These are phyloP conservation scores for Isoperla grammatica DNA, from an alignment of 2,888 invertebrate species.

Conservation along the genomic window DNA sequence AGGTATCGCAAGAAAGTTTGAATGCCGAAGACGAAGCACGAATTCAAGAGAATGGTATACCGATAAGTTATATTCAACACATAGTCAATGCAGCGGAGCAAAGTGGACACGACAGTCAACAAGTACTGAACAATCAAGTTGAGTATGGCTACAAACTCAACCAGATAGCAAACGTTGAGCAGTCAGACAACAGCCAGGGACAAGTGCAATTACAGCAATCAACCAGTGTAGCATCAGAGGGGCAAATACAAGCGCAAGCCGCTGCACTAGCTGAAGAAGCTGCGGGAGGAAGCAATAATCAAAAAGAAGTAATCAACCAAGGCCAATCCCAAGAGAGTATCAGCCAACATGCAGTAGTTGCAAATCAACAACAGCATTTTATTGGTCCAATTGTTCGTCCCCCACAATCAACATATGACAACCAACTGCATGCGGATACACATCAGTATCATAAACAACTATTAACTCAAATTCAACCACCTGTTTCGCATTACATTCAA, in stretches of 20 bases:
- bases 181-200: neutral
- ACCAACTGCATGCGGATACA: neutral
- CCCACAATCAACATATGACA: neutral
- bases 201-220: neutral
- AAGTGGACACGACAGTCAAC: neutral
- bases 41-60: constrained; percentile 3
- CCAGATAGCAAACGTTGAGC: too few relatives aligned
- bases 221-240: too few relatives aligned
- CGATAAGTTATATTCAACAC: constrained; percentile 8
- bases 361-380: neutral
- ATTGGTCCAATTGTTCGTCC: neutral
- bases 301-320: neutral
- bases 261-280: neutral
- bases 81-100: constrained; percentile 13
- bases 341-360: neutral
- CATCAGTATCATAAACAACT: too few relatives aligned
- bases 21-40: constrained; percentile 1
- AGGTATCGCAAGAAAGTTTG: constrained; percentile 39
- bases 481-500: too few relatives aligned
- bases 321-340: neutral
- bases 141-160: too few relatives aligned
- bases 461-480: too few relatives aligned
- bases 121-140: neutral
- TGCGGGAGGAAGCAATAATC: neutral
- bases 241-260: neutral